These are phyloP conservation scores for Lampris megalopsis DNA, from an alignment of 2,113 vertebrate species.

Conservation along the genomic window DNA sequence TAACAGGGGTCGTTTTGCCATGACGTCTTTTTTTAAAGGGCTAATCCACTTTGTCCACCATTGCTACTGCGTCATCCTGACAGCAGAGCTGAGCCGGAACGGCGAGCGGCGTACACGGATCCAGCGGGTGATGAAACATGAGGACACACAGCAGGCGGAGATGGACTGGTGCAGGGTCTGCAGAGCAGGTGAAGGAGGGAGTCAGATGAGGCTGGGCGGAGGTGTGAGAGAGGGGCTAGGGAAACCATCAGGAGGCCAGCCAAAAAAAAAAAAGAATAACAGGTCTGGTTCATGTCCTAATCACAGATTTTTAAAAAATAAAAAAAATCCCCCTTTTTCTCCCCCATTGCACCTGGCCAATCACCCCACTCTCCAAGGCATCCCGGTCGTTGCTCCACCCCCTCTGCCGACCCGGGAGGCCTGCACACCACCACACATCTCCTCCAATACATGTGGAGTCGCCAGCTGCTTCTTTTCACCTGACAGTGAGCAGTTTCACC, in stretches of 20 bases:
- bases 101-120: conserved; percentile 42
- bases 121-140: conserved; percentile 60
- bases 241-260: neutral
- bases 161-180: conserved; percentile 20
- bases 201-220: neutral
- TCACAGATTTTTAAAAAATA: too few species aligned
- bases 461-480: too few species aligned
- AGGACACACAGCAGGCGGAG: conserved; percentile 46
- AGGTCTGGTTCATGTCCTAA: too few species aligned
- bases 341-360: too few species aligned
- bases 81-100: conserved; percentile 46
- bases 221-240: neutral
- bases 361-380: too few species aligned
- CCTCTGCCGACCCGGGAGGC: too few species aligned
- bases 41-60: conserved; percentile 56
- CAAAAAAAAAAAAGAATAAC: too few species aligned
- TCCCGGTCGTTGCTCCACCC: too few species aligned
- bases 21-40: conserved; percentile 22
- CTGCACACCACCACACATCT: too few species aligned
- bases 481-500: too few species aligned
- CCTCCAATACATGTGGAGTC: too few species aligned
- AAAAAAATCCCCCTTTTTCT: too few species aligned
- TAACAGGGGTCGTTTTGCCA: conserved; percentile 46
- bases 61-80: conserved; percentile 32
- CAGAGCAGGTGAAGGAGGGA: conserved; percentile 21